Evolutionary conservation across 2,797 vertebrate genomes (phyloP).

Genomic region (Valencia hispanica): DNA sequence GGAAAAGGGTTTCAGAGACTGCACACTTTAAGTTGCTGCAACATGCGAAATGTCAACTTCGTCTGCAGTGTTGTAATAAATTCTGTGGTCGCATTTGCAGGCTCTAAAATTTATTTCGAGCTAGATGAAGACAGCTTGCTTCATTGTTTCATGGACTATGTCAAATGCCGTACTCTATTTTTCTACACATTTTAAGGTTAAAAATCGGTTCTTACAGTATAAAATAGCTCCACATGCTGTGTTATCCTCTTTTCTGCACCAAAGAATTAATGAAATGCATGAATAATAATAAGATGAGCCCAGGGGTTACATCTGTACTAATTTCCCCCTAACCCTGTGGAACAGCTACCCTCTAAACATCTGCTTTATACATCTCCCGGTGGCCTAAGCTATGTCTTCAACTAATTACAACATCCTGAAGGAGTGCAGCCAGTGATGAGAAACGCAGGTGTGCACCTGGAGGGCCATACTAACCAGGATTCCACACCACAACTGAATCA

Average conservation of each 20-base stretch:
- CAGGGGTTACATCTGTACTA: slow-evolving; percentile 40
- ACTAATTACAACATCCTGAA: slow-evolving; percentile 67
- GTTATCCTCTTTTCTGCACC: slow-evolving; percentile 24
- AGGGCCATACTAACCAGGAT: slow-evolving; percentile 44
- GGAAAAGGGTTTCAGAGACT: slow-evolving; percentile 68
- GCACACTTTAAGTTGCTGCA: slow-evolving; percentile 58
- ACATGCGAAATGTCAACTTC: slow-evolving; percentile 60
- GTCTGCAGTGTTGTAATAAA: slow-evolving; percentile 39
- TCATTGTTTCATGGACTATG: not conserved
- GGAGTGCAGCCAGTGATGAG: slow-evolving; percentile 54
- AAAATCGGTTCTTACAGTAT: slow-evolving; percentile 5
- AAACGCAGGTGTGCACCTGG: slow-evolving; percentile 57
- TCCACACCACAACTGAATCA: slow-evolving; percentile 37
- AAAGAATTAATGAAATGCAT: slow-evolving; percentile 13
- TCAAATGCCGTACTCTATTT: not conserved
- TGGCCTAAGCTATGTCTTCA: slow-evolving; percentile 35
- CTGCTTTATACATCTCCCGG: slow-evolving; percentile 43
- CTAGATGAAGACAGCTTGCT: slow-evolving; percentile 12
- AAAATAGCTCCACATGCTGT: slow-evolving; percentile 3
- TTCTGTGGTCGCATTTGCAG: slow-evolving; percentile 16
- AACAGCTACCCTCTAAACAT: slow-evolving; percentile 51
- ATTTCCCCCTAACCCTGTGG: slow-evolving; percentile 35
- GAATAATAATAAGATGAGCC: slow-evolving; percentile 20
- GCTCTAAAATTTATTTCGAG: slow-evolving; percentile 2
- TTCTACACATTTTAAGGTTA: slow-evolving; percentile 22